These are phyloP conservation scores for Teleopsis dalmanni DNA, from an alignment of 1,140 invertebrate genomes.

Conservation along the genomic window DNA sequence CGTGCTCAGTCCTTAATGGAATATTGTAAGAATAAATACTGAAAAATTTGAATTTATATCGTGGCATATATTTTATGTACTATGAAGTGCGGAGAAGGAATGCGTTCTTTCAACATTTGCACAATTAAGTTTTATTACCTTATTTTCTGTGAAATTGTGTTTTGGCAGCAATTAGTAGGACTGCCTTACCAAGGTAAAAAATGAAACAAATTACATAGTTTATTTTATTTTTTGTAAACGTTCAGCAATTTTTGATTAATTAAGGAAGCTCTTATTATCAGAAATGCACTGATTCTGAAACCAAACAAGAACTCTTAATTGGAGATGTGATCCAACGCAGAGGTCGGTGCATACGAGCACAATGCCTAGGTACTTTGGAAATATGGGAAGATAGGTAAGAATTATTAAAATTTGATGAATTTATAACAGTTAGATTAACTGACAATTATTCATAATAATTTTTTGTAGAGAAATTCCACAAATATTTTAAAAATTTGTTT, in stretches of 20 bases:
- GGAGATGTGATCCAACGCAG: slow-evolving; percentile 28
- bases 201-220: too few relatives aligned
- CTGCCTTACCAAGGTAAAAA: too few relatives aligned
- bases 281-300: slow-evolving; percentile 25
- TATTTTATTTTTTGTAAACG: too few relatives aligned
- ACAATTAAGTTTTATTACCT: too few relatives aligned
- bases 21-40: too few relatives aligned
- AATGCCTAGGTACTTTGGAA: slow-evolving; percentile 29
- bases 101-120: too few relatives aligned
- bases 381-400: slow-evolving; percentile 36
- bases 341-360: slow-evolving; percentile 30
- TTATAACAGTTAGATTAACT: not conserved
- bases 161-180: too few relatives aligned
- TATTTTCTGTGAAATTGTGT: too few relatives aligned
- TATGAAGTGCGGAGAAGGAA: too few relatives aligned
- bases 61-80: too few relatives aligned
- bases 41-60: too few relatives aligned
- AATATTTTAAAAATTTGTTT: not conserved
- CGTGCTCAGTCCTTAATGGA: too few relatives aligned
- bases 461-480: not conserved
- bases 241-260: not conserved
- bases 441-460: not conserved
- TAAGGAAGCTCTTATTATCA: not conserved
- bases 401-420: not conserved
- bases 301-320: slow-evolving; percentile 26